phyloP scores from a whole-genome alignment of 2,113 vertebrate species.

The Scopus umbretta region DNA sequence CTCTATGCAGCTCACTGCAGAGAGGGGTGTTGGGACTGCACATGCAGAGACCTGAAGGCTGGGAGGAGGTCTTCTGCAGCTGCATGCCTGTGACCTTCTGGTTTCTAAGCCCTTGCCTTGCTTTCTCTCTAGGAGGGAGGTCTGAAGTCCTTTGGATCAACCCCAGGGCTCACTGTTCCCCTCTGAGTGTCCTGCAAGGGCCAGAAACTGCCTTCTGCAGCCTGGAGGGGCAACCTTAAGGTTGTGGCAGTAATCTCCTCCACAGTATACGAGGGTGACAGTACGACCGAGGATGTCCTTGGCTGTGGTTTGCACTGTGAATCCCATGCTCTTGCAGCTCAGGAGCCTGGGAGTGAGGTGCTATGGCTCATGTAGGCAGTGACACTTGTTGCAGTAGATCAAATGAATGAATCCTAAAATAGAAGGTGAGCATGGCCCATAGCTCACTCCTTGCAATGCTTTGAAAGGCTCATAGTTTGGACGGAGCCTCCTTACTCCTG shows the following conservation, averaged over 20 bases:
- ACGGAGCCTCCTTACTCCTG: not conserved
- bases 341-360: not conserved
- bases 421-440: not conserved
- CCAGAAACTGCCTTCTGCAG: not conserved
- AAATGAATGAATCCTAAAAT: not conserved
- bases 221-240: not conserved
- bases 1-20: not conserved
- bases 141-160: not conserved
- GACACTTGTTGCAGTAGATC: not conserved
- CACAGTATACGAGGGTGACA: not conserved
- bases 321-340: not conserved
- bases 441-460: not conserved
- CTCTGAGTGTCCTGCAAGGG: not conserved
- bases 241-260: not conserved
- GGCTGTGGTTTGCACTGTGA: not conserved
- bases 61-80: not conserved
- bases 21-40: not conserved
- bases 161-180: not conserved
- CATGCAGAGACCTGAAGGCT: not conserved
- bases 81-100: not conserved
- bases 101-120: not conserved
- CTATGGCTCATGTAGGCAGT: not conserved
- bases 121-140: not conserved
- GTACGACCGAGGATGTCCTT: not conserved
- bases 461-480: not conserved